Evolutionary conservation across 2,888 invertebrate species (phyloP).

Genomic region (Habroteleia sp.): DNA sequence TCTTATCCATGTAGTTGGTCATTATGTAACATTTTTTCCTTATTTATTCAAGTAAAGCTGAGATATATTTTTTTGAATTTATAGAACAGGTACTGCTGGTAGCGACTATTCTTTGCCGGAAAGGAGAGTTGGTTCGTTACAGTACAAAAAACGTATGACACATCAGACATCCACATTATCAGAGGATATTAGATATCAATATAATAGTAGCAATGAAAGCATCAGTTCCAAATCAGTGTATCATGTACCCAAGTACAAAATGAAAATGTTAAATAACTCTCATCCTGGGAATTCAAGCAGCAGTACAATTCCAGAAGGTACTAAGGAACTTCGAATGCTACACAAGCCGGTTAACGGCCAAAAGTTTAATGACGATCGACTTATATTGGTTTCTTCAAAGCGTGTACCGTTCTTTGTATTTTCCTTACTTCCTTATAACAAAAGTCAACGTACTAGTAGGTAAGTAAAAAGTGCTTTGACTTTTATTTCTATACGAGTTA

Average conservation of each 20-base stretch:
- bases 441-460: slow-evolving; percentile 85
- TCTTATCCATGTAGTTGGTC: too few species aligned
- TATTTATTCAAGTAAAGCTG: too few species aligned
- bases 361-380: slow-evolving; percentile 89
- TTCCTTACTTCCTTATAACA: slow-evolving; percentile 92
- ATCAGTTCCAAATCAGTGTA: slow-evolving; percentile 85
- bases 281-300: slow-evolving; percentile 81
- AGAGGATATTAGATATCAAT: slow-evolving; percentile 84
- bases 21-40: background rate
- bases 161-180: slow-evolving; percentile 80
- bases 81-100: slow-evolving; percentile 83
- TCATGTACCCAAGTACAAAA: slow-evolving; percentile 83
- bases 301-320: slow-evolving; percentile 78
- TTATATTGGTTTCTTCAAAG: slow-evolving; percentile 89
- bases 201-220: slow-evolving; percentile 91
- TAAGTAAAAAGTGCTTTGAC: too few species aligned
- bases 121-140: slow-evolving; percentile 80
- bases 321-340: slow-evolving; percentile 80
- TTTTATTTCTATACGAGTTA: too few species aligned
- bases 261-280: slow-evolving; percentile 83
- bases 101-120: slow-evolving; percentile 82
- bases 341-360: slow-evolving; percentile 84
- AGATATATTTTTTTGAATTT: slow-evolving; percentile 14
- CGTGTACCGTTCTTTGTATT: slow-evolving; percentile 92
- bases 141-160: slow-evolving; percentile 79